Conservation (phyloP, 2,797 vertebrate genomes). For the Carapus acus region DNA sequence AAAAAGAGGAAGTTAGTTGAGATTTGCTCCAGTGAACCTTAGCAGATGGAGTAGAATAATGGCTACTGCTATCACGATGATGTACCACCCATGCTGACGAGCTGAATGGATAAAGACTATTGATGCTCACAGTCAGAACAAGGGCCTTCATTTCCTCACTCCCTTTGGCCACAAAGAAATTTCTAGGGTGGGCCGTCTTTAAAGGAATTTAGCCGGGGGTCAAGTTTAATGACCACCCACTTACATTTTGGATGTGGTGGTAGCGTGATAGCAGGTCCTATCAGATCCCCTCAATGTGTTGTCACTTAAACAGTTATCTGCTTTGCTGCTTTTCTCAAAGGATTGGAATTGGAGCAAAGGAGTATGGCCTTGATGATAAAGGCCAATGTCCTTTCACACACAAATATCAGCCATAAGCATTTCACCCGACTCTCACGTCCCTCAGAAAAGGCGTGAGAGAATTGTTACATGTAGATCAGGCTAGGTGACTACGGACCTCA, state of each 20-base stretch:
- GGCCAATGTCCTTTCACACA: constrained; percentile 56
- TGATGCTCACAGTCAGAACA: constrained; percentile 27
- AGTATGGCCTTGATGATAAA: constrained; percentile 27
- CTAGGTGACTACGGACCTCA: constrained; percentile 2
- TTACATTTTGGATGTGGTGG: constrained; percentile 30
- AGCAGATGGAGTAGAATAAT: constrained; percentile 54
- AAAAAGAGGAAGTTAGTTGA: constrained; percentile 63
- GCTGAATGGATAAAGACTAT: constrained; percentile 18
- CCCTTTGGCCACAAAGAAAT: constrained; percentile 14
- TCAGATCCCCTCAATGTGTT: constrained; percentile 34
- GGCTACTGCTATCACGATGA: constrained; percentile 37
- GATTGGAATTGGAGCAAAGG: constrained; percentile 45
- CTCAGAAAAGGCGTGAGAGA: constrained; percentile 41
- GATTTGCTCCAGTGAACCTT: constrained; percentile 60
- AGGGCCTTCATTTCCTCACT: constrained; percentile 34
- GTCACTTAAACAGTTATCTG: constrained; percentile 35
- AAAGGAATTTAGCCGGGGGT: constrained; percentile 32
- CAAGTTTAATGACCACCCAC: constrained; percentile 30
- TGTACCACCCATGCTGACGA: background rate
- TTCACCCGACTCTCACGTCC: constrained; percentile 29
- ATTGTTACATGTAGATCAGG: constrained; percentile 11
- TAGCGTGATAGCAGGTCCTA: constrained; percentile 44
- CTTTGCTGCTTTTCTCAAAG: too few relatives aligned
- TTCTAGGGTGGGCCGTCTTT: constrained; percentile 28
- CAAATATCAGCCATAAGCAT: constrained; percentile 43